phyloP scores from a whole-genome alignment of 2,797 vertebrate species.

The Sebastes minor region DNA sequence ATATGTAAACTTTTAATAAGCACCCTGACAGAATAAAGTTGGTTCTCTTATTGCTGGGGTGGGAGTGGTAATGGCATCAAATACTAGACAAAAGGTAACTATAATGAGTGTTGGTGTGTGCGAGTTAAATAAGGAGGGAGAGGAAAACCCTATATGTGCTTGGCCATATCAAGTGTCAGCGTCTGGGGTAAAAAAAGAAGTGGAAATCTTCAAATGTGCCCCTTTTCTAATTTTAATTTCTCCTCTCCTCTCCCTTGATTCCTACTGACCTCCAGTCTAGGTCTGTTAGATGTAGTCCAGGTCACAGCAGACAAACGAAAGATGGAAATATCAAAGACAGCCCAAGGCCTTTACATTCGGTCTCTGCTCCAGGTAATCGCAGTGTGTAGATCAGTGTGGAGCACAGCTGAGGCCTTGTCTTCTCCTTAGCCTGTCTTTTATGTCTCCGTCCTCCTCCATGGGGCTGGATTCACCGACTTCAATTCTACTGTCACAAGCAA shows the following conservation, averaged over 20 bases:
- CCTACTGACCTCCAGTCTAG: slow-evolving; percentile 83
- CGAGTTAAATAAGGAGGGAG: not conserved
- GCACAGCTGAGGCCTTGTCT: slow-evolving; percentile 67
- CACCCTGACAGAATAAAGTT: slow-evolving; percentile 75
- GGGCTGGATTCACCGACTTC: slow-evolving; percentile 29
- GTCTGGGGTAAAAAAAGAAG: not conserved
- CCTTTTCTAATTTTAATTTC: slow-evolving; percentile 20
- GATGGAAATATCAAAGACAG: slow-evolving; percentile 86
- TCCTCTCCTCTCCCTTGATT: slow-evolving; percentile 62
- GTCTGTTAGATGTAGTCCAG: slow-evolving; percentile 83
- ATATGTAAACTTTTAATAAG: slow-evolving; percentile 84
- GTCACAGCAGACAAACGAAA: slow-evolving; percentile 74
- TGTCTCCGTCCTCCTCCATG: slow-evolving; percentile 41
- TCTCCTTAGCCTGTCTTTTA: slow-evolving; percentile 42
- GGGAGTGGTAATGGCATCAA: slow-evolving; percentile 72
- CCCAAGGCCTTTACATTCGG: slow-evolving; percentile 83
- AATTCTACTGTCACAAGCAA: slow-evolving; percentile 70
- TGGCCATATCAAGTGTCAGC: slow-evolving; percentile 5
- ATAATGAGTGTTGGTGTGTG: slow-evolving; percentile 64
- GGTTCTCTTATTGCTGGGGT: slow-evolving; percentile 70
- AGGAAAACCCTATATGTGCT: not conserved
- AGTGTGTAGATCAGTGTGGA: slow-evolving; percentile 61
- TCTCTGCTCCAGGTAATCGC: slow-evolving; percentile 78
- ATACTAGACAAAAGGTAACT: slow-evolving; percentile 61
- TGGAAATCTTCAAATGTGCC: slow-evolving; percentile 4